Base-by-base conservation (phyloP, 2,888 invertebrate species). In the Ceramica pisi region DNA sequence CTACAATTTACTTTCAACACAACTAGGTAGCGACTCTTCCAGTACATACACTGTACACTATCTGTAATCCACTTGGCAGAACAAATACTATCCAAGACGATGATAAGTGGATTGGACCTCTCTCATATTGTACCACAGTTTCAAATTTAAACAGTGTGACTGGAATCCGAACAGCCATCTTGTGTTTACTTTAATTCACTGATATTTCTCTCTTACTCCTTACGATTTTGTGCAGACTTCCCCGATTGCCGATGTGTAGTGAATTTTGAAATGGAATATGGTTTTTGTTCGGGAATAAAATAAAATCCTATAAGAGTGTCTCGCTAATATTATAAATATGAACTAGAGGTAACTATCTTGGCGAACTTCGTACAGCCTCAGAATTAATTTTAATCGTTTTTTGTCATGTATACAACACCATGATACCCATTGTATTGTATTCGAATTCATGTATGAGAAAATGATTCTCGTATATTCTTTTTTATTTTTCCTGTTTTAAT, bases 21-120 rank as follows among this genome's bases (percentile, higher is more conserved):
- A 76, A 64, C 61, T 56, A 56, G 31, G 51, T 21, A 67, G 61
- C 6, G 38, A 35, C 75, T 72, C 62, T 62, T 78, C 78, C 26
- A 86, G 86, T 35, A 68, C 65, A n/a, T 31, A 59, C 44, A 50
- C 44, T 57, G 21, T 35, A 59, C 48, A 57, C 50, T 56, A 75
- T 77, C 78, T 50, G 46, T 68, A 83, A 82, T 81, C 80, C 75
- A 79, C 80, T 83, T 84, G 85, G 78, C 81, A 86, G 85, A 84
- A 85, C 89, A 90, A 91, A 91, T 83, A 88, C 85, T 84, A 86
- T 87, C 83, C 72, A 76, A 80, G 86, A 85, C 84, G 86, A 89
- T 91, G 92, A 92, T 92, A 92, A 92, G 91, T 92, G 92, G 88
- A 93, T 92, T 91, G 92, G 87, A 87, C 83, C 65, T 78, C 82